Percentiles rank a stretch among this genome's conserved stretches.
Evolutionary conservation across 2,888 invertebrate species (phyloP).

Genomic region (Fissipunctia ypsillon): DNA sequence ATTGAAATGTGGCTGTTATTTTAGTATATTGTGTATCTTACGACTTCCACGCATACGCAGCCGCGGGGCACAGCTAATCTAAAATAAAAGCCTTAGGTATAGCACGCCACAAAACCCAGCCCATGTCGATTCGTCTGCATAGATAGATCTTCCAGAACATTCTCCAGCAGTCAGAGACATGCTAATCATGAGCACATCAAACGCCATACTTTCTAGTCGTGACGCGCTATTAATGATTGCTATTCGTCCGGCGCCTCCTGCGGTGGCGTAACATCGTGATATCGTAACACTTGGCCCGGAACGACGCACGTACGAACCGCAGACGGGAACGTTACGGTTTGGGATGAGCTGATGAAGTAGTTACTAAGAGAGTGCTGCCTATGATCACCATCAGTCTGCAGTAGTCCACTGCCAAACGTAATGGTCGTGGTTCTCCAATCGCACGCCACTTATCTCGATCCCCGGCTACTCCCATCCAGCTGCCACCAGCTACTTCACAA

Average conservation of each 20-base stretch:
- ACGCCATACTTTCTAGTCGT: slow-evolving; percentile 56
- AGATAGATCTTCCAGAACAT: background rate
- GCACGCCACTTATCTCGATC: background rate
- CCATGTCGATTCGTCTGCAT: background rate
- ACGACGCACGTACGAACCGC: slow-evolving; percentile 8
- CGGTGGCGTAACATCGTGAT: slow-evolving; percentile 54
- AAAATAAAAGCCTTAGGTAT: background rate
- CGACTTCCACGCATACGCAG: no score
- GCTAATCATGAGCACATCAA: slow-evolving; percentile 13
- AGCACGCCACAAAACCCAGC: background rate
- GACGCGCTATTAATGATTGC: slow-evolving; percentile 56
- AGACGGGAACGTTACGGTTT: background rate
- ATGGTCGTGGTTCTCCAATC: background rate
- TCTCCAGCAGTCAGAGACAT: slow-evolving; percentile 7
- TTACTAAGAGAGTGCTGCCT: background rate
- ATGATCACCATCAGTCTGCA: background rate
- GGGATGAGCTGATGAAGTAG: background rate
- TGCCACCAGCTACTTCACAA: no score
- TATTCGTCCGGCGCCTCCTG: slow-evolving; percentile 52
- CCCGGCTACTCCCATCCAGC: no score
- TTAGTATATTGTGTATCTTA: no score
- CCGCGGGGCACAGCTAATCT: no score
- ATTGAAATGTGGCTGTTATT: no score
- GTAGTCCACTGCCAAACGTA: background rate
- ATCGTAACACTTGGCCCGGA: slow-evolving; percentile 54